phyloP scores from a whole-genome alignment of 2,797 vertebrate species.

The Perodicticus potto region DNA sequence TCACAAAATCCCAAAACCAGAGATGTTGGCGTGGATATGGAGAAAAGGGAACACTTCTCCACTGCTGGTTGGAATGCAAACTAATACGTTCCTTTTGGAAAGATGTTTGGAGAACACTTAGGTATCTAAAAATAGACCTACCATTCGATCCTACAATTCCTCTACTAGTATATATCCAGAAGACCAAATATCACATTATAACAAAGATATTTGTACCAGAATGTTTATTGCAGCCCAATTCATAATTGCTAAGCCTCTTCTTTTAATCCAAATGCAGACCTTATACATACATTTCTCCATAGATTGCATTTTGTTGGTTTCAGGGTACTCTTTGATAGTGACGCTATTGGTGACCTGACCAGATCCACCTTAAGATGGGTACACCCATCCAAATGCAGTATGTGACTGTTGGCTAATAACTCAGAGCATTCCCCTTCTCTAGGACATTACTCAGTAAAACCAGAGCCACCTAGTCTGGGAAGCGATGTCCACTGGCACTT shows the following conservation, averaged over 20 bases:
- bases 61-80: too few species aligned
- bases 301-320: slow-evolving; percentile 10
- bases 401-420: not conserved
- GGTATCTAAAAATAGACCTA: too few species aligned
- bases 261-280: not conserved
- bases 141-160: too few species aligned
- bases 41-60: too few species aligned
- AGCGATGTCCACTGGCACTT: not conserved
- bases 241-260: not conserved
- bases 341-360: not conserved
- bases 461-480: not conserved
- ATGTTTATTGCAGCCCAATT: too few species aligned
- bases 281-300: not conserved
- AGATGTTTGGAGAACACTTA: too few species aligned
- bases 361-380: not conserved
- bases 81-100: too few species aligned
- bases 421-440: not conserved
- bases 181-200: too few species aligned
- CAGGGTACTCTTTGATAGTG: not conserved
- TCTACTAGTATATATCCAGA: too few species aligned
- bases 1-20: too few species aligned
- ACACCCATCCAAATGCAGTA: not conserved
- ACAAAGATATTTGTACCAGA: too few species aligned
- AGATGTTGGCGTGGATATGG: too few species aligned
- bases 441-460: not conserved